These are phyloP conservation scores for Globia sparganii DNA, from an alignment of 2,888 invertebrate genomes.

Conservation along the genomic window DNA sequence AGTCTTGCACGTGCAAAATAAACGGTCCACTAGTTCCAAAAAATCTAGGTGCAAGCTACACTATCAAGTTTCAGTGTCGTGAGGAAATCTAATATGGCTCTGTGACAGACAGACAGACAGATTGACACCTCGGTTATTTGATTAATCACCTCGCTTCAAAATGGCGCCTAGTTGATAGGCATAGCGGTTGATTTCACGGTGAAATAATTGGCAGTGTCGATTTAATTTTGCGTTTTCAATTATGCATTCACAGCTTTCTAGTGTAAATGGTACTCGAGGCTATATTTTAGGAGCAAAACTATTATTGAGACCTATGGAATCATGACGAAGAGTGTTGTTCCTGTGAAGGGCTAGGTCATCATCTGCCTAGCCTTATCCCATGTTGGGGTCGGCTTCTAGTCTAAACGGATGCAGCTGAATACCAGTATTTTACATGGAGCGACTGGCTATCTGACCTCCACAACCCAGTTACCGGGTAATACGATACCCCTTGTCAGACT, in stretches of 20 bases:
- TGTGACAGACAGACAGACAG: conserved; percentile 45
- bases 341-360: too few relatives aligned
- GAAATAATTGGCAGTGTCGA: not conserved
- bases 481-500: too few relatives aligned
- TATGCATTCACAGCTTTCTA: not conserved
- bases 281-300: not conserved
- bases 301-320: not conserved
- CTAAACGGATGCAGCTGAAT: too few relatives aligned
- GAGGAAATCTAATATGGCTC: conserved; percentile 54
- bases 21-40: conserved; percentile 9
- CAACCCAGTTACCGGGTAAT: too few relatives aligned
- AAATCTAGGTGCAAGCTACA: conserved; percentile 10
- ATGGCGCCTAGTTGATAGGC: conserved; percentile 32
- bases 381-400: too few relatives aligned
- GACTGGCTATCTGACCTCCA: too few relatives aligned
- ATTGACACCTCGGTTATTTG: conserved; percentile 54
- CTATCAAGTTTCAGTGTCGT: conserved; percentile 49
- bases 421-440: too few relatives aligned
- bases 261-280: not conserved
- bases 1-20: not conserved
- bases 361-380: too few relatives aligned
- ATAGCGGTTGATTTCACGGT: conserved; percentile 5
- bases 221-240: conserved; percentile 7
- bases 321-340: too few relatives aligned
- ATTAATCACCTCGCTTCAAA: conserved; percentile 46